Evolutionary conservation across 2,888 invertebrate genomes (phyloP).

Genomic region (Acanthoscelides obtectus): DNA sequence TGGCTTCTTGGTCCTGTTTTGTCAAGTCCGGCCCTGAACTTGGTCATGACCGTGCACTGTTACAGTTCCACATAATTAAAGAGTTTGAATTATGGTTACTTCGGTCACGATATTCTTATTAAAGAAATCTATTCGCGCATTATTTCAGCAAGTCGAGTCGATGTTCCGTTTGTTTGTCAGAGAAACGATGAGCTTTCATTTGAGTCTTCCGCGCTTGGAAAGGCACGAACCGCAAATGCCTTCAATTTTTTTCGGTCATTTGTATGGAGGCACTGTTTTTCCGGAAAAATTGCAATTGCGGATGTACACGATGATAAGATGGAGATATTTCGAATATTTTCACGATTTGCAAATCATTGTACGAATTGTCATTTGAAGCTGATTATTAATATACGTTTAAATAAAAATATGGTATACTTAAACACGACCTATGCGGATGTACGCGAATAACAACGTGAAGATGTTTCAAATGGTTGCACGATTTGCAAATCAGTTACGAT

Average conservation of each 20-base stretch:
- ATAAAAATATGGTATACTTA: too few relatives aligned
- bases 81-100: constrained; percentile 23
- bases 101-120: constrained; percentile 24
- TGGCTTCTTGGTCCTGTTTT: too few relatives aligned
- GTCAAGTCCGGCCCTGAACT: neutral
- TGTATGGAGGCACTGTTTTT: neutral
- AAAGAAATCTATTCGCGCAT: constrained; percentile 24
- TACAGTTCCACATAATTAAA: constrained; percentile 29
- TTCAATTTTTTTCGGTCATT: neutral
- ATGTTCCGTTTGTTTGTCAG: neutral
- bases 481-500: too few relatives aligned
- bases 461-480: too few relatives aligned
- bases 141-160: constrained; percentile 5
- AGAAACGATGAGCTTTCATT: neutral
- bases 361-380: too few relatives aligned
- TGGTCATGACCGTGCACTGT: constrained; percentile 29
- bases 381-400: too few relatives aligned
- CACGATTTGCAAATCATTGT: too few relatives aligned
- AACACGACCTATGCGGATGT: neutral
- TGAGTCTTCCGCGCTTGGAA: neutral
- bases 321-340: too few relatives aligned
- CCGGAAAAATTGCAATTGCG: neutral
- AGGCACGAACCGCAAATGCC: neutral
- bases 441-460: neutral
- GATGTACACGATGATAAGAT: too few relatives aligned